phyloP scores from a whole-genome alignment of 1,140 invertebrate species.

The Halesus radiatus region DNA sequence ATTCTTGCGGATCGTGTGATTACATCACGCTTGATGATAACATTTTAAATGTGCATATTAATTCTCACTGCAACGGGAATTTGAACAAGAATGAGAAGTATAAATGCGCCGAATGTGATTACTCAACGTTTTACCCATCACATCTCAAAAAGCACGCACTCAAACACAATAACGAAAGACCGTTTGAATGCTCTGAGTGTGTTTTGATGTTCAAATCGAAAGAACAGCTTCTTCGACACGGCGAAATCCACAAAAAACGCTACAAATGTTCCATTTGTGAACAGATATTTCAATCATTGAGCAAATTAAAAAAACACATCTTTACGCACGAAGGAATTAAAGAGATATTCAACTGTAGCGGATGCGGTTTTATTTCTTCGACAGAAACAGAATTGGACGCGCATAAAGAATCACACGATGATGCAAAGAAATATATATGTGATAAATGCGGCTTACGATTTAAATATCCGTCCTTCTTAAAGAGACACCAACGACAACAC shows the following conservation, averaged over 20 bases:
- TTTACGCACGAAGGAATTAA: conserved; percentile 3
- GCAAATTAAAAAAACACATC: background rate
- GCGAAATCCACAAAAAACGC: background rate
- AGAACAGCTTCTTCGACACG: background rate
- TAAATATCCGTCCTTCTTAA: background rate
- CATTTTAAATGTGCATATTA: background rate
- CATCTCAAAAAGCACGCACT: background rate
- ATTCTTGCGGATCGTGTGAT: background rate
- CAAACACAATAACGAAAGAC: background rate
- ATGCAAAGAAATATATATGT: conserved; percentile 14
- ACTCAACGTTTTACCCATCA: background rate
- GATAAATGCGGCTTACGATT: conserved; percentile 13
- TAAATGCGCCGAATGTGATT: background rate
- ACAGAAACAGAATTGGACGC: background rate
- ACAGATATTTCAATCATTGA: background rate
- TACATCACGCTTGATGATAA: background rate
- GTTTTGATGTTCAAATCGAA: background rate
- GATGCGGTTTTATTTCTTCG: conserved; percentile 15
- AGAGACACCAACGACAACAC: background rate
- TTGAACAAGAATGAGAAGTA: background rate
- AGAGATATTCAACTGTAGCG: background rate
- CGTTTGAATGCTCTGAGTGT: conserved; percentile 10
- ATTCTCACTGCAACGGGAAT: background rate
- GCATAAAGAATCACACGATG: background rate
- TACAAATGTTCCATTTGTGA: conserved; percentile 15